phyloP scores from a whole-genome alignment of 2,797 vertebrate genomes.

The Epinephelus coioides region DNA sequence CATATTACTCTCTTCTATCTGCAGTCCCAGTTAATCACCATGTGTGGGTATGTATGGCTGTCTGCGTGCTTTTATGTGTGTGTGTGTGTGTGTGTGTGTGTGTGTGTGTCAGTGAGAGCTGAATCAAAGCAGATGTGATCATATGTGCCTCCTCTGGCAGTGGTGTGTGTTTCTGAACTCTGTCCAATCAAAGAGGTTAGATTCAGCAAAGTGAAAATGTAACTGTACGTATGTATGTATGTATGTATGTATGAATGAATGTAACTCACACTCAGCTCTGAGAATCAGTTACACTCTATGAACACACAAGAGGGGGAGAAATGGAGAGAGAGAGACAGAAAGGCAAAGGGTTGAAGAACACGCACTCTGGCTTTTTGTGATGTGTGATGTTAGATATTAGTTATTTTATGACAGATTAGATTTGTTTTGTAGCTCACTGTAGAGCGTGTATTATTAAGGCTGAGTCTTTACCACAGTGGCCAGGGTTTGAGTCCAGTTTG shows the following conservation, averaged over 20 bases:
- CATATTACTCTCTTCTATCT: neutral
- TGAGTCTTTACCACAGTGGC: too few relatives aligned
- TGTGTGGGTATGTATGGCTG: neutral
- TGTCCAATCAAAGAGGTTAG: neutral
- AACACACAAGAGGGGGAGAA: too few relatives aligned
- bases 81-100: neutral
- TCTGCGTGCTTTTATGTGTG: too few relatives aligned
- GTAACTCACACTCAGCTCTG: constrained; percentile 2
- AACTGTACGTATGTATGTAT: neutral
- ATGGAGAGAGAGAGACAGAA: neutral
- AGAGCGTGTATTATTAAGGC: too few relatives aligned
- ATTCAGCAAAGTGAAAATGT: neutral
- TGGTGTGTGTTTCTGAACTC: constrained; percentile 5
- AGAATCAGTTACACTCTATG: neutral
- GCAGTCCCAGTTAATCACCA: neutral
- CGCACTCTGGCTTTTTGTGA: neutral
- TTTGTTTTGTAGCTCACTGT: neutral
- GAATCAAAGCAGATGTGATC: constrained; percentile 5
- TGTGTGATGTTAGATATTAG: neutral
- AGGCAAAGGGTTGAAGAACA: neutral
- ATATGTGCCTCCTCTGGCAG: neutral
- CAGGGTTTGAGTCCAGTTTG: too few relatives aligned
- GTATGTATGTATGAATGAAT: too few relatives aligned
- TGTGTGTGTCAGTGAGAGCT: neutral
- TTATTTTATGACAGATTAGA: neutral